Conservation (phyloP, 2,797 vertebrate species). For the Mionectes olivaceus region DNA sequence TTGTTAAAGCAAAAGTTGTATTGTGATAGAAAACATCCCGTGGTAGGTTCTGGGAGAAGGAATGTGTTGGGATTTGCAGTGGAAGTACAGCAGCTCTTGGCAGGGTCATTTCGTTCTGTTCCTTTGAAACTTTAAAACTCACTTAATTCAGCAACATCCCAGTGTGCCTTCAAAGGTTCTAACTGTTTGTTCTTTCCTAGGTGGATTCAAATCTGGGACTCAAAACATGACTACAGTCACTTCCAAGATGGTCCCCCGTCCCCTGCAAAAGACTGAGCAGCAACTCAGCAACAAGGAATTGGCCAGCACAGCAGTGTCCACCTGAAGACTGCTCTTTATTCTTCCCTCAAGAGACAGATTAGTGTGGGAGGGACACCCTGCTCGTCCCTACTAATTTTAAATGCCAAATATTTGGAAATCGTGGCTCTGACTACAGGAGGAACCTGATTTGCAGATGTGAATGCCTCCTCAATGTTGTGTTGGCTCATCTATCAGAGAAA, state of each 20-base stretch:
- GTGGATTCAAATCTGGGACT: slow-evolving; percentile 70
- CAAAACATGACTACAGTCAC: slow-evolving; percentile 53
- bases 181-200: slow-evolving; percentile 61
- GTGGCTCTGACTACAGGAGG: background rate
- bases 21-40: background rate
- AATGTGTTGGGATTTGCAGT: background rate
- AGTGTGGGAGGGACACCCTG: background rate
- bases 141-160: background rate
- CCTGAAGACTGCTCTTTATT: background rate
- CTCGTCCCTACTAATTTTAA: background rate
- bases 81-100: background rate
- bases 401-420: background rate
- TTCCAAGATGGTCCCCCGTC: slow-evolving; percentile 22
- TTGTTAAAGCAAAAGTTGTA: background rate
- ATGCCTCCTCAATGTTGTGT: rapidly evolving
- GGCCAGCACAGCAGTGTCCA: background rate
- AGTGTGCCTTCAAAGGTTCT: background rate
- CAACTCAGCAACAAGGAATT: background rate
- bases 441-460: background rate
- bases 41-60: background rate
- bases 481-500: background rate
- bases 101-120: slow-evolving; percentile 7
- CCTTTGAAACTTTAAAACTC: background rate
- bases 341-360: background rate
- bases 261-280: background rate